Evolutionary conservation across 2,888 invertebrate species (phyloP), one percentile per base, ranked within the genome.

Genomic region (Dinocampus coccinellae): DNA sequence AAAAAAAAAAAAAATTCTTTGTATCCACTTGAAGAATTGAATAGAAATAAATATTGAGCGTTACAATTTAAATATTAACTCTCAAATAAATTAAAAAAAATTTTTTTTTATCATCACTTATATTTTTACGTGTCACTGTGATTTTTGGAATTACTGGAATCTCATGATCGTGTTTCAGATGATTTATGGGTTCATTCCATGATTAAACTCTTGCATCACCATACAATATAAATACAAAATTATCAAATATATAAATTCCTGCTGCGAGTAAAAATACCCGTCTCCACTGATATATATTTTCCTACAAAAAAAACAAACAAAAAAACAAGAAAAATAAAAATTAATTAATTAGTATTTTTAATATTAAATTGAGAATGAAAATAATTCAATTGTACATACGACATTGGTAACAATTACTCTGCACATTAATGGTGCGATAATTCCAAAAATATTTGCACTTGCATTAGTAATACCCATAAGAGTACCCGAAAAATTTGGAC

Each of bases 391-490:
- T 16, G 63, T 69, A 86, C 90, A 87, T 87, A 94, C 95, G 89
- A 92, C 90, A 83, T 94, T 91, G 6, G 88, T 88, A 1, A 95
- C 92, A 26, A 96, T 90, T 13, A 91, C 85, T 6, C 93, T 92
- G 0, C 94, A 94, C 26, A 92, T 89, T 0, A 94, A 87, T 0
- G 96, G 96, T 0, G 95, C 95, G 77, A 95, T 88, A 74, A 96
- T 92, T 66, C 95, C 94, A 87, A 94, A 93, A 11, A 95, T 88
- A 80, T 94, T 95, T 0, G 94, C 93, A n/a, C 91, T 88, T 10
- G 93, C 93, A 84, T 96, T 96, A 0, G 95, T 95, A 78, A 96
- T 92, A 4, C 96, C 95, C 95, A 96, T 95, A 77, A 96, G 87
- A 0, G 93, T 92, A 33, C 95, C 95, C 1, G 95, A 94, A 84